Evolutionary conservation across 2,888 invertebrate genomes (phyloP).

Genomic region (Chrysodeixis includens): DNA sequence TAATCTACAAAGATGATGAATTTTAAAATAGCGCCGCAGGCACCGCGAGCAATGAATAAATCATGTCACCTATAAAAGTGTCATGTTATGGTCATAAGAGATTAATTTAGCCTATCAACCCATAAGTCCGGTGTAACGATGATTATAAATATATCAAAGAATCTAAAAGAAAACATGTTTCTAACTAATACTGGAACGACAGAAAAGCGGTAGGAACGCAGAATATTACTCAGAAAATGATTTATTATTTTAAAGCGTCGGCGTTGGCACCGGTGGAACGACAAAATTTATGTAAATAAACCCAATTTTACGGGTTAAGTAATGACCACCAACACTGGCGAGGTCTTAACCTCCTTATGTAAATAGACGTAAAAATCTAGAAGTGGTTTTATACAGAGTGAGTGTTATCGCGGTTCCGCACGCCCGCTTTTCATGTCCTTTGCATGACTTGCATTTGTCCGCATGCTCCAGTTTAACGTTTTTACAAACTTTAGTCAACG

Average conservation of each 20-base stretch:
- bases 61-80: slow-evolving; percentile 7
- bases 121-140: slow-evolving; percentile 15
- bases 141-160: slow-evolving; percentile 44
- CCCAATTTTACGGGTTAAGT: slow-evolving; percentile 39
- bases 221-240: slow-evolving; percentile 42
- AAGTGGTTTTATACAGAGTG: slow-evolving; percentile 27
- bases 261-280: slow-evolving; percentile 25
- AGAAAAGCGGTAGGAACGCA: slow-evolving; percentile 39
- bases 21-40: background rate
- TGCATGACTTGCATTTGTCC: slow-evolving; percentile 11
- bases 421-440: slow-evolving; percentile 26
- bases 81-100: slow-evolving; percentile 15
- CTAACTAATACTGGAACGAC: slow-evolving; percentile 19
- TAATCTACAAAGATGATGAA: background rate
- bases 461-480: slow-evolving; percentile 5
- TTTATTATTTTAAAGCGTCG: slow-evolving; percentile 37
- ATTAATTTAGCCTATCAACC: background rate
- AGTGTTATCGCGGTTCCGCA: slow-evolving; percentile 43
- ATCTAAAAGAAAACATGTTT: slow-evolving; percentile 32
- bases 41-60: slow-evolving; percentile 2
- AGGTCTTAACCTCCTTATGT: slow-evolving; percentile 20
- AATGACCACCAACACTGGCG: slow-evolving; percentile 24
- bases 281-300: slow-evolving; percentile 43
- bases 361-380: slow-evolving; percentile 34
- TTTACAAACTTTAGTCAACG: background rate